Base-by-base conservation (phyloP, 64 coral and sea anemone genomes). In the Platygyra sinensis region DNA sequence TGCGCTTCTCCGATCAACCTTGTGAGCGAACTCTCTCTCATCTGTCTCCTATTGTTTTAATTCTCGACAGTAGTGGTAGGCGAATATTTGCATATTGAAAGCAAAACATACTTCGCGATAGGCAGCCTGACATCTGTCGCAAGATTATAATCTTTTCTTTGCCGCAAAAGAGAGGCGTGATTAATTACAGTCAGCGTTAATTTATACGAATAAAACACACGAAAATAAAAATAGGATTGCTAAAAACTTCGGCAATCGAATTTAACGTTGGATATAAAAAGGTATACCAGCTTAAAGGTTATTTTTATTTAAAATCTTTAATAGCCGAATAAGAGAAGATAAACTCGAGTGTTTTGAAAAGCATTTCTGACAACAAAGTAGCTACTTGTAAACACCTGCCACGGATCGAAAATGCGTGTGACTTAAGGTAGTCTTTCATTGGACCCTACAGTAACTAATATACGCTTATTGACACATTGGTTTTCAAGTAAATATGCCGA, bases 51-150 rank as follows among this genome's bases (percentile, higher is more conserved):
- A 12, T 49, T 85, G 62, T 85, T 72, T 83, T 8, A 51, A 14
- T 46, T 52, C 36, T 13, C 62, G 36, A 72, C 81, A 50, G 36
- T n/a, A n/a, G n/a, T 46, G 62, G 36, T 9, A 81, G 51, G 62
- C 22, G 24, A 71, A 67, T 15, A 85, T 85, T 85, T 85, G 81
- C 81, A 85, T 85, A 85, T 85, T 49, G 63, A 85, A 85, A 85
- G 20, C 39, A 85, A 85, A 79, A 27, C 31, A 42, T 60, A 19
- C 55, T 31, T 31, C 1, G 78, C 59, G 14, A 62, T 60, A 80
- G 78, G 78, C 64, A 52, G 81, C 32, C 64, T 85, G 81, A 85
- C 81, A 85, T 85, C 81, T 85, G 81, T 85, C 81, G 62, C 12
- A n/a, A 72, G 81, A 85, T 85, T 67, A 27, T 71, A 85, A 85